Conservation (phyloP, 1,140 invertebrate genomes). For the Magallana angulata region DNA sequence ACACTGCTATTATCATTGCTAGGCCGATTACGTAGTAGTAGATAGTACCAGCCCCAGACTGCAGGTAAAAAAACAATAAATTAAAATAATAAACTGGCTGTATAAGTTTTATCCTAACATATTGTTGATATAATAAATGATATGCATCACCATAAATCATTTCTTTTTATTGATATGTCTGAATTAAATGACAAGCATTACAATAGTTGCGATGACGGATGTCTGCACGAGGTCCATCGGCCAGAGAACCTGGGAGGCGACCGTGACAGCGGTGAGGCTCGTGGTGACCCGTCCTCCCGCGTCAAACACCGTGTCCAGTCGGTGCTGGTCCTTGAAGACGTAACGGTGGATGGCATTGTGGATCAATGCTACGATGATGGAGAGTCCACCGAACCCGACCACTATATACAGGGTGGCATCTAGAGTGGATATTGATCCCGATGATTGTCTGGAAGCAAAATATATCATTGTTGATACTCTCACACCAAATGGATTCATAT, state of each 20-base stretch:
- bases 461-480: no score
- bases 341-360: conserved; percentile 53
- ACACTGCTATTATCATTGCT: conserved; percentile 73
- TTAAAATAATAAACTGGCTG: not conserved
- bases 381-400: conserved; percentile 59
- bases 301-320: conserved; percentile 73
- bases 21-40: conserved; percentile 75
- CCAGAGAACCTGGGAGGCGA: conserved; percentile 58
- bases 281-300: conserved; percentile 67
- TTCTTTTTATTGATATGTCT: not conserved
- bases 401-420: conserved; percentile 50
- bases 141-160: no score
- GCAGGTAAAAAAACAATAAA: not conserved
- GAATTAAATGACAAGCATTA: conserved; percentile 6
- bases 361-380: conserved; percentile 46
- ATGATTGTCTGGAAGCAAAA: not conserved
- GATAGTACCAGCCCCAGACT: conserved; percentile 74
- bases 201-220: conserved; percentile 53
- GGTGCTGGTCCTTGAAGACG: conserved; percentile 55
- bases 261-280: conserved; percentile 57
- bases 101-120: not conserved
- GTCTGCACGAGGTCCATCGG: conserved; percentile 57
- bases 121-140: not conserved
- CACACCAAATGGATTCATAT: no score
- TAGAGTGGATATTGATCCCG: not conserved